Evolutionary conservation across 2,113 vertebrate species (phyloP).

Genomic region (Sardina pilchardus): DNA sequence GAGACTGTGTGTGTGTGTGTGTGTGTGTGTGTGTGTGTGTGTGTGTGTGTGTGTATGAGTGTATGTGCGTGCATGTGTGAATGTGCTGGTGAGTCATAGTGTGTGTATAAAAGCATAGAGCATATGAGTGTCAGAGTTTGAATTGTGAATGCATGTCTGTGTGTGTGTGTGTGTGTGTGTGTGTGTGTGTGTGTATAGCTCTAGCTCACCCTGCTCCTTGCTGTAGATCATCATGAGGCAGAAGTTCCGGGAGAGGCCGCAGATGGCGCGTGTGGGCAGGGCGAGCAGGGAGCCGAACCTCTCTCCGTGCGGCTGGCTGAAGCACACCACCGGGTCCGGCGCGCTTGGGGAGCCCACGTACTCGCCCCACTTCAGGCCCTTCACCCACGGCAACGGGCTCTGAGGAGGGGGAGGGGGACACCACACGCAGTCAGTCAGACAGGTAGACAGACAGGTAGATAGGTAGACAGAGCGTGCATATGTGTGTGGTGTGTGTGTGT

Average conservation of each 20-base stretch:
- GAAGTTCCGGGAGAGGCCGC: constrained; percentile 91
- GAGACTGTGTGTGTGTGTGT: too few species aligned
- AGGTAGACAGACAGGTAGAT: not conserved
- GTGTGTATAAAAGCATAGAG: not conserved
- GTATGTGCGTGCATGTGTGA: not conserved
- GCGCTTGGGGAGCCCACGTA: constrained; percentile 96
- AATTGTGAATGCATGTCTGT: not conserved
- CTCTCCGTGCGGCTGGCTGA: constrained; percentile 95
- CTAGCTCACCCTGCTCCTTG: constrained; percentile 90
- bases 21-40: too few species aligned
- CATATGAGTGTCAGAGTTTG: not conserved
- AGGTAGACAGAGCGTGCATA: not conserved
- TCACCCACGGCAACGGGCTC: constrained; percentile 97
- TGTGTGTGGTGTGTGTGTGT: not conserved
- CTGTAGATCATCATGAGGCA: constrained; percentile 99
- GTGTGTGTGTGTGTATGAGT: constrained; percentile 6
- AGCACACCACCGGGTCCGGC: constrained; percentile 93
- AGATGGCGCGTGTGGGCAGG: constrained; percentile 92
- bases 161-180: constrained; percentile 12
- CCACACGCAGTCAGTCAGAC: not conserved
- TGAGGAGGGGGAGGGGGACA: constrained; percentile 57
- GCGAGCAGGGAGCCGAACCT: constrained; percentile 90
- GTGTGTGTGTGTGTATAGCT: constrained; percentile 11
- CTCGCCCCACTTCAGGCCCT: constrained; percentile 96
- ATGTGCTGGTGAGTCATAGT: not conserved